phyloP scores from a whole-genome alignment of 2,113 vertebrate species.

The Dromas ardeola region DNA sequence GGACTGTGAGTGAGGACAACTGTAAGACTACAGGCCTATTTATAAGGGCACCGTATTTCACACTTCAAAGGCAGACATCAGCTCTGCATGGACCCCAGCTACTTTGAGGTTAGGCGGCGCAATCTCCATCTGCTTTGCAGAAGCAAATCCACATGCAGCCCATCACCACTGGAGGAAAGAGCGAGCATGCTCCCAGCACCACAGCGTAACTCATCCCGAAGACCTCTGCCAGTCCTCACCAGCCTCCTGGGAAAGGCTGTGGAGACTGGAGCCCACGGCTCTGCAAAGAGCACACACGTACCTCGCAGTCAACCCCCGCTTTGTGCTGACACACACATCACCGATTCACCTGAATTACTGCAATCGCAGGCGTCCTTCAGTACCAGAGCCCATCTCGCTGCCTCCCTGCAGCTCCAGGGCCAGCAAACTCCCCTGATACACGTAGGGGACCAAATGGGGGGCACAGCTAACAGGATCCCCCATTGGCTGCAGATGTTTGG shows the following conservation, averaged over 20 bases:
- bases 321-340: neutral
- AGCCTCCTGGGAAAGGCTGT: neutral
- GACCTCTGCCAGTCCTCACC: neutral
- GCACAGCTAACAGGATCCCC: neutral
- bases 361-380: neutral
- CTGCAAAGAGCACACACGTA: fast-evolving
- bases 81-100: neutral
- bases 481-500: neutral
- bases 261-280: neutral
- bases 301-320: neutral
- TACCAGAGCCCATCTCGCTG: neutral
- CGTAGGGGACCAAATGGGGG: fast-evolving
- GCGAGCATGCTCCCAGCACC: neutral
- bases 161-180: neutral
- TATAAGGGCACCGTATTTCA: neutral
- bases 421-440: neutral
- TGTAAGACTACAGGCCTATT: neutral
- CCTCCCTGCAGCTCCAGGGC: neutral
- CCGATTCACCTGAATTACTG: neutral
- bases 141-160: neutral
- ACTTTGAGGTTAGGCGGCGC: fast-evolving
- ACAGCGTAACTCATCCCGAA: neutral
- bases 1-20: neutral
- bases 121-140: neutral
- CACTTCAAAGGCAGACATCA: neutral